phyloP scores from a whole-genome alignment of 2,113 vertebrate species.

The Labrus mixtus region DNA sequence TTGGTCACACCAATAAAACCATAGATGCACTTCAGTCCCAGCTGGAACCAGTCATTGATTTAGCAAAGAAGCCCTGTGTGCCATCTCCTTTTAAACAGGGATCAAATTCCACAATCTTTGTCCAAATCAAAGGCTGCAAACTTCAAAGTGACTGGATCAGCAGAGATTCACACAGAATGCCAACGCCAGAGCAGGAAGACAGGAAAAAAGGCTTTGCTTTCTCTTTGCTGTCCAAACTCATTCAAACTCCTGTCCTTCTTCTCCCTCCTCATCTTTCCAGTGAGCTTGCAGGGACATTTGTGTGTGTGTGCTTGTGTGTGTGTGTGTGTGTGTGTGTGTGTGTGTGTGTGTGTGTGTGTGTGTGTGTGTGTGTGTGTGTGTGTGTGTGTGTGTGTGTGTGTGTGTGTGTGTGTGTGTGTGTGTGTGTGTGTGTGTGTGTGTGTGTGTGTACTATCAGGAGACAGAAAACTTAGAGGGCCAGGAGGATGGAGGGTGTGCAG shows the following conservation, averaged over 20 bases:
- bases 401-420: no score
- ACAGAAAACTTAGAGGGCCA: conserved; percentile 23
- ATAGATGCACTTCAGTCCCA: conserved; percentile 30
- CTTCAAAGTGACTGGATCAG: conserved; percentile 64
- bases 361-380: no score
- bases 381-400: no score
- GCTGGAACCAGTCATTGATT: conserved; percentile 50
- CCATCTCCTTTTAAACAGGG: conserved; percentile 34
- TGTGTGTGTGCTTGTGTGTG: conserved; percentile 6
- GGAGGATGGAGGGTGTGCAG: conserved; percentile 21
- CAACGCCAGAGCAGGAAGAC: conserved; percentile 18
- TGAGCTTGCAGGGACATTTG: conserved; percentile 19
- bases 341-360: no score
- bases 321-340: no score
- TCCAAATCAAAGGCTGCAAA: conserved; percentile 66
- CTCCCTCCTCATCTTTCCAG: conserved; percentile 11
- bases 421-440: neutral
- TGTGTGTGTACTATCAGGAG: conserved; percentile 27
- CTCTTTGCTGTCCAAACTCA: conserved; percentile 58
- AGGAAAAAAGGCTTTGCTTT: conserved; percentile 28
- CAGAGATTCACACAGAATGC: conserved; percentile 32
- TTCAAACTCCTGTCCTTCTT: conserved; percentile 53
- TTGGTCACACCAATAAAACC: conserved; percentile 13
- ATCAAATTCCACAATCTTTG: conserved; percentile 63
- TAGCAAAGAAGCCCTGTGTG: conserved; percentile 54